A percentile compares a stretch with the other conserved stretches of the same genome.
phyloP scores from a whole-genome alignment of 2,888 invertebrate species.

The Apodemia zela region DNA sequence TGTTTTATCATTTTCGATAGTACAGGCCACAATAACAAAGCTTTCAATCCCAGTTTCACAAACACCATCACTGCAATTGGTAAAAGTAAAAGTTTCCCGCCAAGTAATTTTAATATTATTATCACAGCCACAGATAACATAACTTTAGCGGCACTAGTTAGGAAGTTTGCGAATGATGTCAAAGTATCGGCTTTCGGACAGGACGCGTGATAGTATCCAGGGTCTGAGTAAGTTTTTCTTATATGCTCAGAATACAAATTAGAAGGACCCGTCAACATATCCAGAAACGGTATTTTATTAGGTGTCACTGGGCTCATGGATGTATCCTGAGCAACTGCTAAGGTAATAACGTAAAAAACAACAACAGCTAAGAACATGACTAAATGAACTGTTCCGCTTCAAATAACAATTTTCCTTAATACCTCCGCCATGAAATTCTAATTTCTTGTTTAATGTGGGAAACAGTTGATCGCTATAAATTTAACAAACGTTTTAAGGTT shows the following conservation, averaged over 20 bases:
- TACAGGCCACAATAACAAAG: constrained; percentile 68
- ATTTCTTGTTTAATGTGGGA: constrained; percentile 59
- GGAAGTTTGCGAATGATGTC: constrained; percentile 61
- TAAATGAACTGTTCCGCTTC: constrained; percentile 65
- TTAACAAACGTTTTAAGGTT: constrained; percentile 45
- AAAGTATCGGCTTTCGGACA: constrained; percentile 62
- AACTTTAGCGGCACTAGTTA: constrained; percentile 71
- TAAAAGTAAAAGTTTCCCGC: constrained; percentile 62
- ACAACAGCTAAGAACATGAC: constrained; percentile 60
- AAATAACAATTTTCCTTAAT: constrained; percentile 56
- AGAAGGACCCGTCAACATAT: constrained; percentile 62
- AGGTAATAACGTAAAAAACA: constrained; percentile 51
- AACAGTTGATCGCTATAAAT: constrained; percentile 52
- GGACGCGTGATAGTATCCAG: constrained; percentile 48
- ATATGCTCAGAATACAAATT: constrained; percentile 58
- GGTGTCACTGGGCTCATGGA: constrained; percentile 53
- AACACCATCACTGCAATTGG: constrained; percentile 59
- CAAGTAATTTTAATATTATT: constrained; percentile 60
- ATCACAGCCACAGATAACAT: constrained; percentile 67
- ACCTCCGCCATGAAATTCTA: constrained; percentile 68
- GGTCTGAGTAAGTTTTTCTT: constrained; percentile 60
- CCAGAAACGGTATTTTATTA: constrained; percentile 55
- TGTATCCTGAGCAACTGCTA: constrained; percentile 56
- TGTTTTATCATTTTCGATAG: constrained; percentile 67
- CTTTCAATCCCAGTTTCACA: constrained; percentile 66